Base-by-base conservation (phyloP, 2,113 vertebrate species). In the Fregetta grallaria region DNA sequence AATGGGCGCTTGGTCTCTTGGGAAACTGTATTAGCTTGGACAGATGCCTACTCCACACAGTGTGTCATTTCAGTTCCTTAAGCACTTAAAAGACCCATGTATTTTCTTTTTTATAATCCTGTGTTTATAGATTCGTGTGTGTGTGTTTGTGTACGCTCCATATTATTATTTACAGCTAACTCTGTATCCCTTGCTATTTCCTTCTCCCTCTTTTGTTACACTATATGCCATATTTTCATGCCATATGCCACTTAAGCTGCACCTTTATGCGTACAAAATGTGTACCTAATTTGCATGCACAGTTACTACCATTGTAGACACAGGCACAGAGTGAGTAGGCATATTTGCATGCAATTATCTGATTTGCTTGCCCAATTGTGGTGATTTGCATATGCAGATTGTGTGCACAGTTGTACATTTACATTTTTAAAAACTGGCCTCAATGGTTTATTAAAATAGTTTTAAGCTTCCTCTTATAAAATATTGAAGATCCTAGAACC, bases 311-410 rank as follows among this genome's bases (percentile, higher is more conserved):
- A 95, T 95, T 96, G 94, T 95, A 97, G 96, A 97, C 91, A 95
- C 58, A 96, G 91, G 94, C 97, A 86, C 1, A 15, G 67, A 97
- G 95, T 87, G 93, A 97, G 96, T 83, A 95, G 91, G 94, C 87
- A 96, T 94, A 97, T 97, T 97, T 96, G 96, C 96, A 97, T 97
- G 94, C 95, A 97, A 94, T 97, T 97, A 95, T 95, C 96, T 95
- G 95, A 97, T 97, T 96, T 97, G 96, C 96, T 96, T 97, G 96
- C 96, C 96, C 96, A 95, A 70, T 94, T 94, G 94, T 63, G 62
- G 2, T 79, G 85, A 95, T 97, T 92, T 97, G 95, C 95, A 97
- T 97, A 97, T 95, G 95, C 75, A 97, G 89, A 97, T 97, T 86
- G 81, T 91, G 84, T 92, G 89, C 94, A 96, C 95, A 96, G 95